Evolutionary conservation across 2,797 vertebrate species (phyloP).

Genomic region (Microtus californicus): DNA sequence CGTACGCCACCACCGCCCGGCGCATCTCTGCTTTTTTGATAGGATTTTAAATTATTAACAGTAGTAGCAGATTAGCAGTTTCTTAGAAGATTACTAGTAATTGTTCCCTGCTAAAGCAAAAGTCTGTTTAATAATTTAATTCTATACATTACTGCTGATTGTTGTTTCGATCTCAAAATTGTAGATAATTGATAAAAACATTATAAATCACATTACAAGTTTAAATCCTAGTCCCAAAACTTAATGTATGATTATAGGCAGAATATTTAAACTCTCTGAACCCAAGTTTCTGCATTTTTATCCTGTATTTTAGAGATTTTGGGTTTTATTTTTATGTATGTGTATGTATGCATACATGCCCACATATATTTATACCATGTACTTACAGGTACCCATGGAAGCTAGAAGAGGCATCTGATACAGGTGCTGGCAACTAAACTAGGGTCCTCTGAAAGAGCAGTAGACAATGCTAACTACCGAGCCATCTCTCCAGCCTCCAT

Average conservation of each 20-base stretch:
- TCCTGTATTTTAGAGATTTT: neutral
- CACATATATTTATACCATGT: neutral
- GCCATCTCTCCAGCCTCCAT: neutral
- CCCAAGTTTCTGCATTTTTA: neutral
- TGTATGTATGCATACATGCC: neutral
- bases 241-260: neutral
- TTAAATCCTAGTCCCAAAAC: slow-evolving; percentile 27
- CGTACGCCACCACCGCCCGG: no score
- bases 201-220: slow-evolving; percentile 37
- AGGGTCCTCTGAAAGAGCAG: neutral
- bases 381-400: neutral
- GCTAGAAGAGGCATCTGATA: neutral
- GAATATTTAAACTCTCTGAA: slow-evolving; percentile 20
- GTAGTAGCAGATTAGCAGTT: slow-evolving; percentile 62
- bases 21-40: slow-evolving; percentile 44
- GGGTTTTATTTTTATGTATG: neutral
- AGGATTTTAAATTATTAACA: slow-evolving; percentile 65
- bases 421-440: neutral
- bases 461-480: neutral
- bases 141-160: slow-evolving; percentile 5
- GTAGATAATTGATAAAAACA: slow-evolving; percentile 23
- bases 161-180: slow-evolving; percentile 47
- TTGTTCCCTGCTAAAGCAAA: slow-evolving; percentile 52
- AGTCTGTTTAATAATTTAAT: slow-evolving; percentile 48
- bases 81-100: slow-evolving; percentile 66